Conservation (phyloP, 2,888 invertebrate species). For the Callinectes sapidus region DNA sequence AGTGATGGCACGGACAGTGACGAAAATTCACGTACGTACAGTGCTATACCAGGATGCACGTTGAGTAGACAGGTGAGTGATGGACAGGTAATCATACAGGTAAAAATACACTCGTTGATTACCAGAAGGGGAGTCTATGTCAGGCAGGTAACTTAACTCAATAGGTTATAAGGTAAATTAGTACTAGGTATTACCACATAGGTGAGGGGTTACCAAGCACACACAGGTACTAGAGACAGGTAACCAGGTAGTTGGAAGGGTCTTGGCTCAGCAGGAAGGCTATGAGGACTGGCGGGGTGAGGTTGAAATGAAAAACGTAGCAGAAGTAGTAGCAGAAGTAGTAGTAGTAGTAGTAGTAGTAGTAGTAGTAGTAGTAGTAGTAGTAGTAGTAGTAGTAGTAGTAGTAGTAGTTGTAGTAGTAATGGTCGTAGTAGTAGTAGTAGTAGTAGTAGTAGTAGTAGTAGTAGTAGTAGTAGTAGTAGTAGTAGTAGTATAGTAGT, state of each 20-base stretch:
- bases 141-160: background rate
- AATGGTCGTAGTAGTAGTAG: background rate
- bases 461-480: background rate
- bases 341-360: background rate
- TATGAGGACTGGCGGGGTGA: constrained; percentile 14
- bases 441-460: background rate
- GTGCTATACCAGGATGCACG: constrained; percentile 26
- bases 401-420: background rate
- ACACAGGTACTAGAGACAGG: constrained; percentile 15
- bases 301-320: background rate
- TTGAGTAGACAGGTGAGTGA: constrained; percentile 26
- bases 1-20: background rate
- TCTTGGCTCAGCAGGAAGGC: background rate
- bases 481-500: background rate
- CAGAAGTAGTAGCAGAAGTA: background rate
- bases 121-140: background rate
- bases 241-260: constrained; percentile 3
- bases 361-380: background rate
- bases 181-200: background rate
- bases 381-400: background rate
- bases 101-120: background rate
- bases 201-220: background rate
- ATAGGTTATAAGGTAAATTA: background rate
- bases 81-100: constrained; percentile 17
- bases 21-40: constrained; percentile 8